Conservation (phyloP, 1,140 invertebrate species). For the Adoxophyes honmai region DNA sequence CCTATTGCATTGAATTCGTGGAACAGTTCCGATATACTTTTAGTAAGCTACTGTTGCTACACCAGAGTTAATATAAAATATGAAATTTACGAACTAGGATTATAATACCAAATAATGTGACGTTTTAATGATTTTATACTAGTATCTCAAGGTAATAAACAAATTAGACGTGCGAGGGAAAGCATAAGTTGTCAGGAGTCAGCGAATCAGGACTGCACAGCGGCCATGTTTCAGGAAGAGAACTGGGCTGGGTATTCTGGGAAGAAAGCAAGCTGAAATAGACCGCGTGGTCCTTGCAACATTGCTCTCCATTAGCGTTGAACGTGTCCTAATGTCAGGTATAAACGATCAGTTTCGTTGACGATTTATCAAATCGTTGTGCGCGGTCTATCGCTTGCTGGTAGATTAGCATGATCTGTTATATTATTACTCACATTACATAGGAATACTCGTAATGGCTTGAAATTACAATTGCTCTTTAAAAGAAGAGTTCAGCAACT, state of each 20-base stretch:
- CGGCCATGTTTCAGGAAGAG: constrained; percentile 20
- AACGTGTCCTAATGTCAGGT: constrained; percentile 27
- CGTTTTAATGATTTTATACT: not conserved
- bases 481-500: too few relatives aligned
- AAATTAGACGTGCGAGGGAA: not conserved
- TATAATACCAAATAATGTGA: not conserved
- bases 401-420: constrained; percentile 19
- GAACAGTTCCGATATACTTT: not conserved
- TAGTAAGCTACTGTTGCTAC: too few relatives aligned
- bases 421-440: too few relatives aligned
- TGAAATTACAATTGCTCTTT: too few relatives aligned
- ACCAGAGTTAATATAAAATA: too few relatives aligned
- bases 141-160: not conserved
- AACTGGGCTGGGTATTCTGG: constrained; percentile 36
- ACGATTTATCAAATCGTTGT: constrained; percentile 40
- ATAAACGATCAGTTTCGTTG: constrained; percentile 31
- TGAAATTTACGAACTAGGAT: too few relatives aligned
- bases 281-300: not conserved
- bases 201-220: not conserved
- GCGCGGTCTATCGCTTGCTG: constrained; percentile 31
- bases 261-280: constrained; percentile 13
- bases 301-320: constrained; percentile 23
- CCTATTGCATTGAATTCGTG: constrained; percentile 9
- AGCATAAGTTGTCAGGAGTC: too few relatives aligned
- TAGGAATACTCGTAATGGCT: too few relatives aligned